Evolutionary conservation across 2,797 vertebrate genomes (phyloP).

Genomic region (Hydrolagus colliei): DNA sequence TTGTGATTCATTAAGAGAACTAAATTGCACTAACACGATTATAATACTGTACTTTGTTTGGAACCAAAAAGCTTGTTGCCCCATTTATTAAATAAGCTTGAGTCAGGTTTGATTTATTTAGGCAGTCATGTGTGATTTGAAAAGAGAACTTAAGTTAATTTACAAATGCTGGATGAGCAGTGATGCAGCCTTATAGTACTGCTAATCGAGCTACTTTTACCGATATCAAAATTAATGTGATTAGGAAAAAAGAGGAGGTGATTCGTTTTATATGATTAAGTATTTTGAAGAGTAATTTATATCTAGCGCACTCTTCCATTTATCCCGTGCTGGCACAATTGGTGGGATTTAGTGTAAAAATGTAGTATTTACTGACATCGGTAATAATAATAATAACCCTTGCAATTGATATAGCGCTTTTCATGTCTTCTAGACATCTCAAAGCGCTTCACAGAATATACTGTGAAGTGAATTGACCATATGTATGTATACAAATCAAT

Average conservation of each 20-base stretch:
- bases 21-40: not conserved
- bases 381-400: too few species aligned
- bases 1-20: not conserved
- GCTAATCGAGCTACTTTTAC: not conserved
- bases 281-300: not conserved
- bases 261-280: not conserved
- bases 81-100: not conserved
- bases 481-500: too few species aligned
- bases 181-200: not conserved
- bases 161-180: not conserved
- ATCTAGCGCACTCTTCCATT: not conserved
- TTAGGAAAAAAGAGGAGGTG: not conserved
- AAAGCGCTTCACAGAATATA: too few species aligned
- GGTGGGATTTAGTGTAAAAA: not conserved
- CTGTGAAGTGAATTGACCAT: too few species aligned
- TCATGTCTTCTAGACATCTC: too few species aligned
- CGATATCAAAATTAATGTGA: not conserved
- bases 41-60: conserved; percentile 1
- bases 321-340: not conserved
- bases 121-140: not conserved
- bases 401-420: too few species aligned
- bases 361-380: not conserved
- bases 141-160: conserved; percentile 1
- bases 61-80: not conserved
- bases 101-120: not conserved